These are phyloP conservation scores for Ricordea florida DNA, from an alignment of 92 coral and sea anemone species.

Conservation along the genomic window DNA sequence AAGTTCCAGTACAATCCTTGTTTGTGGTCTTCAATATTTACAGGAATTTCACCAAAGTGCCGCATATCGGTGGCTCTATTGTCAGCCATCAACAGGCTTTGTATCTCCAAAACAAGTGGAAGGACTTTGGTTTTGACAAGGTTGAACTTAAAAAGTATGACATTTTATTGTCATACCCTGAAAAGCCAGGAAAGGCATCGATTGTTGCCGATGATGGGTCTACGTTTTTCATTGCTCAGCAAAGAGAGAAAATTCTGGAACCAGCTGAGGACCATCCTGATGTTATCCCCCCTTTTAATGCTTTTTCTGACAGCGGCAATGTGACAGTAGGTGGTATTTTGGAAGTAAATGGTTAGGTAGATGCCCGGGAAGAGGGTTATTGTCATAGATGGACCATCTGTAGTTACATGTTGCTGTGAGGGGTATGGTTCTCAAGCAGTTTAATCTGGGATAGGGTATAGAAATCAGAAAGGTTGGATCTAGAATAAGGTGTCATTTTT, in stretches of 20 bases:
- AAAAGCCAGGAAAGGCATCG: constrained; percentile 58
- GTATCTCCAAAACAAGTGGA: constrained; percentile 61
- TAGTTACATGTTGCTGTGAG: too few relatives aligned
- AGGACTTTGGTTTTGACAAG: constrained; percentile 59
- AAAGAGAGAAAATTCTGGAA: constrained; percentile 51
- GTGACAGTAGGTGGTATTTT: too few relatives aligned
- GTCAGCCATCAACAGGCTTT: constrained; percentile 70
- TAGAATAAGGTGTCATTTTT: too few relatives aligned
- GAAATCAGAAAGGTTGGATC: too few relatives aligned
- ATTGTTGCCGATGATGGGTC: constrained; percentile 47
- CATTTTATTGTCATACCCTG: constrained; percentile 69
- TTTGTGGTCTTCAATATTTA: not conserved
- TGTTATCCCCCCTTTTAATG: constrained; percentile 76
- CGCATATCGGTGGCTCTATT: constrained; percentile 65
- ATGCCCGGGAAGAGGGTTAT: too few relatives aligned
- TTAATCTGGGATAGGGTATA: too few relatives aligned
- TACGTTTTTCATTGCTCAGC: constrained; percentile 61
- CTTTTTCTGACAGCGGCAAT: constrained; percentile 69
- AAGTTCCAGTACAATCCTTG: too few relatives aligned
- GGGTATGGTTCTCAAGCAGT: too few relatives aligned
- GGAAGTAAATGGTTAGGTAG: too few relatives aligned
- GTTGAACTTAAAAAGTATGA: constrained; percentile 76
- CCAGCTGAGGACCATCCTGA: constrained; percentile 28
- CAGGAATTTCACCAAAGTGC: constrained; percentile 62
- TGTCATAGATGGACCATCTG: too few relatives aligned